phyloP scores from a whole-genome alignment of 2,113 vertebrate species.

The Leiothrix lutea region DNA sequence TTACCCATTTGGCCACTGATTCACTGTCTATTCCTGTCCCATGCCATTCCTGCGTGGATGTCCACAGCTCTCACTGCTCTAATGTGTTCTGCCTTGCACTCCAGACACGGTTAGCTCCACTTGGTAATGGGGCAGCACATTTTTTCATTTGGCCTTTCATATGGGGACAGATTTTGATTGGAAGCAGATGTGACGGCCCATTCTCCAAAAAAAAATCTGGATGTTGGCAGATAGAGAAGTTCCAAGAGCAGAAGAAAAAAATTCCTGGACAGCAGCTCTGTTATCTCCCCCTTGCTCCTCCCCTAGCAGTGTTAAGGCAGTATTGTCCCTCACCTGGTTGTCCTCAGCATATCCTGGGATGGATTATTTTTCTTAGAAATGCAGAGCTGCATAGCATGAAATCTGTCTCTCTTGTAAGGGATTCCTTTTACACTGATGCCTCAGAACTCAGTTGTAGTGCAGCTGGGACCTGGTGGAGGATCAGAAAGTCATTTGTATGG shows the following conservation, averaged over 20 bases:
- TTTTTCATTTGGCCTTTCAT: not conserved
- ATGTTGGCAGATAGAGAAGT: not conserved
- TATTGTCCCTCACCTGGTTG: not conserved
- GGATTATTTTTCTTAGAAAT: not conserved
- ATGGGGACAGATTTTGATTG: not conserved
- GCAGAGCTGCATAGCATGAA: not conserved
- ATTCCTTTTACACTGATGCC: not conserved
- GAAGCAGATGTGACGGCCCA: not conserved
- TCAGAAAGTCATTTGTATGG: not conserved
- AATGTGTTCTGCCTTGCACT: not conserved
- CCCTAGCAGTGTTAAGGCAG: not conserved
- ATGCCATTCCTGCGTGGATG: not conserved
- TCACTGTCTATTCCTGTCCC: not conserved
- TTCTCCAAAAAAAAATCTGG: not conserved
- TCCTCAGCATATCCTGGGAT: not conserved
- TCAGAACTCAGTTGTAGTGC: not conserved
- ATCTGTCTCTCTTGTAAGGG: not conserved
- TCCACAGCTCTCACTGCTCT: not conserved
- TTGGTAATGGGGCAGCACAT: not conserved
- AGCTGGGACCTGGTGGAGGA: not conserved
- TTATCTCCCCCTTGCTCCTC: not conserved
- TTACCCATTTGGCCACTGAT: conserved; percentile 17
- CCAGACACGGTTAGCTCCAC: not conserved
- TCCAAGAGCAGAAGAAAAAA: not conserved
- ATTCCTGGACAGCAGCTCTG: not conserved